Conservation (phyloP, 2,113 vertebrate species). For the Pedionomus torquatus region DNA sequence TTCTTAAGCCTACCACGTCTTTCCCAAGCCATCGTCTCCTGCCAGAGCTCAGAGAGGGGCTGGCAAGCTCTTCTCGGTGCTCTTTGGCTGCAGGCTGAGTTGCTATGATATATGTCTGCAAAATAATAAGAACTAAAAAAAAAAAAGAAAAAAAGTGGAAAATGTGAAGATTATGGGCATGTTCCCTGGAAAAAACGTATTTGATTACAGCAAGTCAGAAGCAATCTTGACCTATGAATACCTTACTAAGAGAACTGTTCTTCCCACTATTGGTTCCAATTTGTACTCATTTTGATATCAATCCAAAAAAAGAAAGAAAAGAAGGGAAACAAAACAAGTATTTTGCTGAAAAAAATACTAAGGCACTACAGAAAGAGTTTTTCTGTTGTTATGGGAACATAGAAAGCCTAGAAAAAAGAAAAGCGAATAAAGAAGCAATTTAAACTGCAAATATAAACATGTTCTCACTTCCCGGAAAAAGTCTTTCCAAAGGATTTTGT, state of each 20-base stretch:
- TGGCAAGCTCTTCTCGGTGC: neutral
- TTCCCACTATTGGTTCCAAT: neutral
- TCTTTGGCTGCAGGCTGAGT: neutral
- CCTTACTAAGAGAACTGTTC: neutral
- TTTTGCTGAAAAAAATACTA: neutral
- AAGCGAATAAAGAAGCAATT: constrained; percentile 41
- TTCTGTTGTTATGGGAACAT: constrained; percentile 69
- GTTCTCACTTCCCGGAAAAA: constrained; percentile 47
- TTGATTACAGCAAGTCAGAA: constrained; percentile 15
- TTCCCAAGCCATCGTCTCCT: neutral
- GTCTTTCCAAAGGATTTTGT: constrained; percentile 33
- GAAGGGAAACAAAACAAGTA: neutral
- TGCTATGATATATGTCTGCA: constrained; percentile 23
- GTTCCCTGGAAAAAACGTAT: neutral
- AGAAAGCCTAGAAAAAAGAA: constrained; percentile 20
- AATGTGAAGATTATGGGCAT: neutral
- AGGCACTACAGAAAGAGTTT: constrained; percentile 27
- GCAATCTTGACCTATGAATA: neutral
- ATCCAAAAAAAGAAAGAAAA: neutral
- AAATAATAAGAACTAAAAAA: neutral
- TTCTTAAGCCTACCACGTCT: neutral
- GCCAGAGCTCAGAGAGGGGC: neutral
- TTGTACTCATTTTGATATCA: neutral
- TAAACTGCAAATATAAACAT: constrained; percentile 27
- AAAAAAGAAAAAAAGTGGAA: neutral